A percentile compares a stretch with the other conserved stretches of the same genome.
phyloP scores from a whole-genome alignment of 1,140 invertebrate species.

The Hermatobates lingyangjiaoensis region DNA sequence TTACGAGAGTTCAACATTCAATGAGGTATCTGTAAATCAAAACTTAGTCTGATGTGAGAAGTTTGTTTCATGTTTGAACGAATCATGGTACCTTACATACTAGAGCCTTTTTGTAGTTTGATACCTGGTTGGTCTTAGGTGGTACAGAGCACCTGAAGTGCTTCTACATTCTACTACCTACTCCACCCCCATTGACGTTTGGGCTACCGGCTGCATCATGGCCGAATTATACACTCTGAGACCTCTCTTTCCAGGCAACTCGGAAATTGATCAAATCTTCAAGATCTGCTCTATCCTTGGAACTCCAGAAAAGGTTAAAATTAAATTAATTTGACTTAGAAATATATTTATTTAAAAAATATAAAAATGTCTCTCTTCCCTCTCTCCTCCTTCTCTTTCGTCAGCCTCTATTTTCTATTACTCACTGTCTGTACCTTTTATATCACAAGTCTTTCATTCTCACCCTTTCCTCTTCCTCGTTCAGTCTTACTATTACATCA shows the following conservation, averaged over 20 bases:
- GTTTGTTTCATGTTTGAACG: conserved; percentile 1
- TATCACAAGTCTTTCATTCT: too few species aligned
- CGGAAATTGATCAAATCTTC: conserved; percentile 96
- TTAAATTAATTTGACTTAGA: too few species aligned
- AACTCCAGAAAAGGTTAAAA: conserved; percentile 66
- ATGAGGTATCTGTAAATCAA: too few species aligned
- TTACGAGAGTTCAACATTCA: background rate
- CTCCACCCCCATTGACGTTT: conserved; percentile 93
- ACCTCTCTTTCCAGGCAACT: conserved; percentile 90
- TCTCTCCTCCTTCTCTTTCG: too few species aligned
- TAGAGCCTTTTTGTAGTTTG: background rate
- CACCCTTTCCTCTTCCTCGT: too few species aligned
- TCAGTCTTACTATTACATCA: too few species aligned
- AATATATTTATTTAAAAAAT: too few species aligned
- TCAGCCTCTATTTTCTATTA: too few species aligned
- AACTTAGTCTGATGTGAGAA: background rate
- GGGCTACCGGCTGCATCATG: conserved; percentile 96
- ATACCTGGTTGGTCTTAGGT: conserved; percentile 18
- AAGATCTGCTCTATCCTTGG: conserved; percentile 91
- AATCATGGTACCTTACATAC: background rate
- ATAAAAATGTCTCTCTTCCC: too few species aligned
- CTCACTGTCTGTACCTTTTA: too few species aligned
- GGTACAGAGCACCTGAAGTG: conserved; percentile 88
- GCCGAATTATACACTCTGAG: conserved; percentile 95
- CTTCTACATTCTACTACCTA: conserved; percentile 87